Evolutionary conservation across 2,888 invertebrate species (phyloP).

Genomic region (Diarsia mendica): DNA sequence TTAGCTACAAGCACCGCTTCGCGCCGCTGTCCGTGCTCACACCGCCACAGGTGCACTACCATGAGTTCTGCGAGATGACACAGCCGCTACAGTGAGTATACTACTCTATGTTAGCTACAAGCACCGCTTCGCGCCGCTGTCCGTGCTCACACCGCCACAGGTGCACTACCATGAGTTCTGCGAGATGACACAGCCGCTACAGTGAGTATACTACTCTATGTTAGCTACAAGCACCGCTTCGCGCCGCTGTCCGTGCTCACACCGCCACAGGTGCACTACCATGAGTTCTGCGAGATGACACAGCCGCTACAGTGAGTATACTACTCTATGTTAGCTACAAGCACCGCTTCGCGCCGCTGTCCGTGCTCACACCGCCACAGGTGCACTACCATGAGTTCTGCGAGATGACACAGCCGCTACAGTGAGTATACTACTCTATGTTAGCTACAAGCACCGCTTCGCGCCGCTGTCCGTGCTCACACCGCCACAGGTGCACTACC

Average conservation of each 20-base stretch:
- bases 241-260: constrained; percentile 96
- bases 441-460: constrained; percentile 98
- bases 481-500: constrained; percentile 97
- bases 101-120: constrained; percentile 99
- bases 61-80: constrained; percentile 96
- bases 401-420: constrained; percentile 94
- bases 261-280: constrained; percentile 97
- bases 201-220: too few relatives aligned
- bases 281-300: constrained; percentile 96
- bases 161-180: constrained; percentile 97
- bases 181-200: constrained; percentile 94
- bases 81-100: too few relatives aligned
- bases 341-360: constrained; percentile 97
- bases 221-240: constrained; percentile 98
- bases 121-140: constrained; percentile 97
- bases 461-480: constrained; percentile 96
- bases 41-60: constrained; percentile 97
- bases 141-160: constrained; percentile 96
- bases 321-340: constrained; percentile 99
- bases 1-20: constrained; percentile 98
- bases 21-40: constrained; percentile 96
- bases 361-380: constrained; percentile 96
- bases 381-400: constrained; percentile 97
- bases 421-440: too few relatives aligned
- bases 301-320: too few relatives aligned